Conservation (phyloP, 2,113 vertebrate species). For the Channa argus region DNA sequence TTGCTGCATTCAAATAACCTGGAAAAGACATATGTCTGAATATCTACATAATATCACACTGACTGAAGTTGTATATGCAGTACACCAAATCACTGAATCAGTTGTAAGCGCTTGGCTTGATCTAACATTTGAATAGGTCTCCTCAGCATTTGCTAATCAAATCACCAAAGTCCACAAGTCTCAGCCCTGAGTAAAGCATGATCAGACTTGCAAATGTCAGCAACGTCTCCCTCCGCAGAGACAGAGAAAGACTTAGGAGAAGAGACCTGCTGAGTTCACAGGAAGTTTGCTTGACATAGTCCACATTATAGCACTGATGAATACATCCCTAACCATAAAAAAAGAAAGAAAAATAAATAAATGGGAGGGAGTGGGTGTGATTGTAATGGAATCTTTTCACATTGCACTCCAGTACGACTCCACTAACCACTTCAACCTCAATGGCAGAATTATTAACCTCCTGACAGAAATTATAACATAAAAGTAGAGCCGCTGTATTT, state of each 20-base stretch:
- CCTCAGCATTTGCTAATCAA: slow-evolving; percentile 57
- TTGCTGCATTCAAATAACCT: too few species aligned
- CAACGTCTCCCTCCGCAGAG: slow-evolving; percentile 44
- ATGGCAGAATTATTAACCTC: too few species aligned
- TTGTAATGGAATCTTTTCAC: too few species aligned
- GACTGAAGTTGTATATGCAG: too few species aligned
- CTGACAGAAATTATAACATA: too few species aligned
- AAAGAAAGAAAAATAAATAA: too few species aligned
- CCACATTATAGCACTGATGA: slow-evolving; percentile 47
- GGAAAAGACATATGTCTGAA: too few species aligned
- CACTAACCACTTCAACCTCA: too few species aligned
- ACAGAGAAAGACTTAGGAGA: slow-evolving; percentile 32
- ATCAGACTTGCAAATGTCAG: slow-evolving; percentile 74
- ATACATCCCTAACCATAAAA: slow-evolving; percentile 26
- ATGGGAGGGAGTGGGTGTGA: too few species aligned
- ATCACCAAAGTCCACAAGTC: slow-evolving; percentile 40
- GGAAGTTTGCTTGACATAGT: slow-evolving; percentile 50
- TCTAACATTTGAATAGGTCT: slow-evolving; percentile 27
- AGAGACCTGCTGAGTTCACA: slow-evolving; percentile 62
- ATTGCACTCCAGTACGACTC: too few species aligned
- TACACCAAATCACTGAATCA: neutral
- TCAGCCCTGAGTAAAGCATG: slow-evolving; percentile 33
- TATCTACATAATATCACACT: too few species aligned
- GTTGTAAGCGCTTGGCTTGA: neutral
- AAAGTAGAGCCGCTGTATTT: too few species aligned